These are phyloP conservation scores for Mimachlamys varia DNA, from an alignment of 2,888 invertebrate species.

Conservation along the genomic window DNA sequence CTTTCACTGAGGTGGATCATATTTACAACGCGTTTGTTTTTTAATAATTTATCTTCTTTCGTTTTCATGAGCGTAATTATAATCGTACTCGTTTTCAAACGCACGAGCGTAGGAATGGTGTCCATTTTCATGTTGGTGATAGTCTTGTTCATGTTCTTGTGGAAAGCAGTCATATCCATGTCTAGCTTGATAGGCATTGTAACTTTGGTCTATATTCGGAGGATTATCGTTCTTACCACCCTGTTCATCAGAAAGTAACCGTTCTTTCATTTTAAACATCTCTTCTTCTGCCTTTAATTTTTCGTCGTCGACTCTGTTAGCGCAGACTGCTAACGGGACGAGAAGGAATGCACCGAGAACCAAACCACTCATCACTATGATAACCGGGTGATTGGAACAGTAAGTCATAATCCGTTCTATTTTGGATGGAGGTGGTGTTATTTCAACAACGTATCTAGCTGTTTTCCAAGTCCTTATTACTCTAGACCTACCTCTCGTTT, in stretches of 20 bases:
- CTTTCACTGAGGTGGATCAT: no score
- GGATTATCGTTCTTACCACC: background rate
- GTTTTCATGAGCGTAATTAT: no score
- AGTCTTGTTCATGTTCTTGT: background rate
- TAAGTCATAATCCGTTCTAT: background rate
- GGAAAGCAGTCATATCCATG: background rate
- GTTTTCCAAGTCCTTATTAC: conserved; percentile 39
- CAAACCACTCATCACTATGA: background rate
- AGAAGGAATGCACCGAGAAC: background rate
- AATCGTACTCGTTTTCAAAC: background rate
- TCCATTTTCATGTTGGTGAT: background rate
- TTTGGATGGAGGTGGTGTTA: conserved; percentile 39
- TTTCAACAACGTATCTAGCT: conserved; percentile 39
- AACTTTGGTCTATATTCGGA: no score
- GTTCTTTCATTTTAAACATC: background rate
- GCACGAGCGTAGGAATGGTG: background rate
- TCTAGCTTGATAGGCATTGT: no score
- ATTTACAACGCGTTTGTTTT: no score
- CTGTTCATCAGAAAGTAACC: background rate
- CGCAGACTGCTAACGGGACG: background rate
- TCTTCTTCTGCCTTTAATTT: background rate
- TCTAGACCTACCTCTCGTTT: background rate
- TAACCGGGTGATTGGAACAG: background rate
- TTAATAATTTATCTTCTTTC: no score
- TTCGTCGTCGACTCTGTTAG: background rate